phyloP scores from a whole-genome alignment of 2,113 vertebrate species.

The Leucopsar rothschildi region DNA sequence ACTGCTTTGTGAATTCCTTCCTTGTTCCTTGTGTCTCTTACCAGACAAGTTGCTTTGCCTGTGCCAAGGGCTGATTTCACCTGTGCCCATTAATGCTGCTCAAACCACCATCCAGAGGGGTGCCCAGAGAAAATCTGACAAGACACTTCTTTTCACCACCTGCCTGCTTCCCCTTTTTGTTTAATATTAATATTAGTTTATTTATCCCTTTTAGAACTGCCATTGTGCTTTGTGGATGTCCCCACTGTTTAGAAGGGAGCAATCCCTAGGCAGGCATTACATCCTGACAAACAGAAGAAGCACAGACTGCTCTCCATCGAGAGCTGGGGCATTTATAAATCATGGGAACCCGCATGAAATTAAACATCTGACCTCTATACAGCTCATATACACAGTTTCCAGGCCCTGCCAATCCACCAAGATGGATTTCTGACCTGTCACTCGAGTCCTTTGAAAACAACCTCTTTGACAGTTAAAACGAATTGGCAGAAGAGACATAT shows the following conservation, averaged over 20 bases:
- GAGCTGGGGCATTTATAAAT: conserved; percentile 29
- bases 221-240: neutral
- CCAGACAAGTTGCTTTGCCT: neutral
- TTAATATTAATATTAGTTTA: neutral
- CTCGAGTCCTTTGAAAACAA: conserved; percentile 15
- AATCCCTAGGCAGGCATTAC: neutral
- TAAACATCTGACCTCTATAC: conserved; percentile 23
- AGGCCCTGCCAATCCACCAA: conserved; percentile 42
- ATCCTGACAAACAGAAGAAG: neutral
- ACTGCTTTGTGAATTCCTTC: neutral
- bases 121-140: fast-evolving
- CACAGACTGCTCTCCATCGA: neutral
- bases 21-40: neutral
- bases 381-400: conserved; percentile 27
- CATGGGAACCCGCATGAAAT: conserved; percentile 9
- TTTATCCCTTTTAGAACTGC: neutral
- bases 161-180: neutral
- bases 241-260: neutral
- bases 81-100: neutral
- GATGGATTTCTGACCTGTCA: conserved; percentile 50
- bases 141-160: neutral
- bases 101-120: neutral
- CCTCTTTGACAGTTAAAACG: conserved; percentile 40
- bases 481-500: conserved; percentile 26
- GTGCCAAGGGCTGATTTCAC: neutral